Percentiles rank a stretch among this genome's conserved stretches.
Evolutionary conservation across 2,797 vertebrate species (phyloP).

Genomic region (Molossus molossus): DNA sequence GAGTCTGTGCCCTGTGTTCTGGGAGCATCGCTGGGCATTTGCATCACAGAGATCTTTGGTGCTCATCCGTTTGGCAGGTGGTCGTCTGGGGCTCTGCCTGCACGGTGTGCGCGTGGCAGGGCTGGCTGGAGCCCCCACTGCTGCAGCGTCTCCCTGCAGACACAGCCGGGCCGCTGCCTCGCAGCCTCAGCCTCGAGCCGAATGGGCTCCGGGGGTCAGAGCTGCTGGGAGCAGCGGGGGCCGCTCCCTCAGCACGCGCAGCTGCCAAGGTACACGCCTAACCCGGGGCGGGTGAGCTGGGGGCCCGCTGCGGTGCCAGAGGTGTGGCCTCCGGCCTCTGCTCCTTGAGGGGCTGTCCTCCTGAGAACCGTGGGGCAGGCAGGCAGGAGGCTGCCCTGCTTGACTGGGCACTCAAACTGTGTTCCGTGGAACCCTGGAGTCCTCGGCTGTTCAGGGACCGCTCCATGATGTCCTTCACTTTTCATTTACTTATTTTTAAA

Average conservation of each 20-base stretch:
- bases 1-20: too few species aligned
- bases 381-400: neutral
- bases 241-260: neutral
- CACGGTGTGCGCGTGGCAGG: rapidly evolving
- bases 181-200: rapidly evolving
- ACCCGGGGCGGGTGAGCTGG: rapidly evolving
- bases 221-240: rapidly evolving
- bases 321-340: neutral
- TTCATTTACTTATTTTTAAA: too few species aligned
- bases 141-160: rapidly evolving
- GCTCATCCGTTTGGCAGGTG: neutral
- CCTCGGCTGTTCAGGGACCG: too few species aligned
- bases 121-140: neutral
- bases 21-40: rapidly evolving
- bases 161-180: neutral
- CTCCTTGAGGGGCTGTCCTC: neutral
- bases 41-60: rapidly evolving
- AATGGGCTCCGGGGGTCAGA: neutral
- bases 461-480: too few species aligned
- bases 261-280: rapidly evolving
- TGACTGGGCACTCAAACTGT: too few species aligned
- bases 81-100: rapidly evolving
- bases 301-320: neutral
- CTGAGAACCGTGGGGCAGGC: rapidly evolving
- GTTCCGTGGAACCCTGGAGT: rapidly evolving